A percentile compares a stretch with the other conserved stretches of the same genome.
phyloP scores from a whole-genome alignment of 2,113 vertebrate species.

The Callospermophilus lateralis region DNA sequence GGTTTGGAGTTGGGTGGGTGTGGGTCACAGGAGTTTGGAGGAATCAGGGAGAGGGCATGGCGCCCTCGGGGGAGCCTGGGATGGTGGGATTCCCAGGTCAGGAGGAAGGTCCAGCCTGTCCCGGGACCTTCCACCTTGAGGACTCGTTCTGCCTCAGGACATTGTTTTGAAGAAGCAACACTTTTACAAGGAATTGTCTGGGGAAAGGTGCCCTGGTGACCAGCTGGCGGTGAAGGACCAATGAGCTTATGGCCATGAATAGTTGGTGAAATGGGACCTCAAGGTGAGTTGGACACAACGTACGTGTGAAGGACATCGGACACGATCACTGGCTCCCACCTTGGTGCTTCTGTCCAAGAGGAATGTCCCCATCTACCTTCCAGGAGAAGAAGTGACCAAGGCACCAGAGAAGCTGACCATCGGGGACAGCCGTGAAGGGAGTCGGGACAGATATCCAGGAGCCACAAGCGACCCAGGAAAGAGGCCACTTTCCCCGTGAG shows the following conservation, averaged over 20 bases:
- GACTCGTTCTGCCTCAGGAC: accelerated
- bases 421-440: not conserved
- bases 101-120: accelerated
- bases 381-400: not conserved
- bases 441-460: accelerated
- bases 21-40: not conserved
- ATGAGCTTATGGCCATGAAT: accelerated
- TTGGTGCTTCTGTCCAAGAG: not conserved
- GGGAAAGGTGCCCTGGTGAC: not conserved
- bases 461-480: not conserved
- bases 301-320: not conserved
- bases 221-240: not conserved
- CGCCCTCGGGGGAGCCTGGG: accelerated
- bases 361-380: accelerated
- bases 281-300: not conserved
- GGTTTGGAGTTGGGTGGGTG: not conserved
- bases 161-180: not conserved
- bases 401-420: not conserved
- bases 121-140: accelerated
- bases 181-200: not conserved
- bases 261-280: not conserved
- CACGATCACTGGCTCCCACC: accelerated
- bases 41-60: not conserved
- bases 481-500: not conserved
- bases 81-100: too few relatives aligned